Evolutionary conservation across 2,113 vertebrate species (phyloP), one percentile per base, ranked within the genome.

Genomic region (Muscicapa adusta): DNA sequence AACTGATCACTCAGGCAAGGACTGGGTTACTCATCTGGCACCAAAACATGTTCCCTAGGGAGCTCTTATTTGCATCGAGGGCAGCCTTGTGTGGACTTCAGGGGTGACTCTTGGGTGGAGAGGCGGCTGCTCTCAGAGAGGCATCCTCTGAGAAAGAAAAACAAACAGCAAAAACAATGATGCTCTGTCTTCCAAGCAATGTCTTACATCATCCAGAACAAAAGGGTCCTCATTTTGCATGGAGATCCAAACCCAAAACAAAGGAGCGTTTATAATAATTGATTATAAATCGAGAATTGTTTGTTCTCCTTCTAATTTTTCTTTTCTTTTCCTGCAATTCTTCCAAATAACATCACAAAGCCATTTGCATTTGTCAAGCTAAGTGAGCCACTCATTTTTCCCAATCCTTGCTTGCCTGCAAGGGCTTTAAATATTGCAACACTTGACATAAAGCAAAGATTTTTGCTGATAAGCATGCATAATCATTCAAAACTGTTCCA

Each of bases 401-500:
- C 68, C 79, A 68, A 91, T 78, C 34, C n/a, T 93, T 78, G 45
- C 68, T 88, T 92, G 61, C 72, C 85, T 93, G 18, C 81, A 72
- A 90, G 65, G 61, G 36, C 57, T 91, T 90, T 77, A 83, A 80
- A 86, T 80, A 88, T 94, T 95, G 79, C 92, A 84, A 71, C 72
- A 93, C 53, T 91, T 88, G 88, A 93, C 85, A 75, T 91, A 86
- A 92, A 86, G 70, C 53, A 88, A 95, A 65, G 50, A 80, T 89
- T 38, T 92, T 85, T 96, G 62, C 81, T 58, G 91, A 96, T 77
- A 97, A 94, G 19, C n/a, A 0, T 91, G 93, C 9, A 28, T 95
- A 93, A 96, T 97, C 85, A 85, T 89, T 97, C 91, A 96, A 95
- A 96, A 94, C 95, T 95, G 95, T 97, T 97, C 95, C 96, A 97